Evolutionary conservation across 2,797 vertebrate species (phyloP).

Genomic region (Rhynchotus rufescens): DNA sequence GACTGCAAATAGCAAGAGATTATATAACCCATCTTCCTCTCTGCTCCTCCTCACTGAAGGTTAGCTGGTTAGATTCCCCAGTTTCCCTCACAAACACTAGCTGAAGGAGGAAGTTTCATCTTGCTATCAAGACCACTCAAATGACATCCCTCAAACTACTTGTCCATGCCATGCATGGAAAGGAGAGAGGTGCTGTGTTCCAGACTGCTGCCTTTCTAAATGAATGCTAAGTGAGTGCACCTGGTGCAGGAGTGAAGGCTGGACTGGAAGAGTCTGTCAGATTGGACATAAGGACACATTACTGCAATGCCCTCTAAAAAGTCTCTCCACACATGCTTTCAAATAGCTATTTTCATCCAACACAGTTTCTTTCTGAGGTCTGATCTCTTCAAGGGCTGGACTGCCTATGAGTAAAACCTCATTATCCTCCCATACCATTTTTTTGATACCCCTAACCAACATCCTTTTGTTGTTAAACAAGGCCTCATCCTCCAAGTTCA

Average conservation of each 20-base stretch:
- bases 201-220: background rate
- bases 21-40: background rate
- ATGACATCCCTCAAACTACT: background rate
- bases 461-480: background rate
- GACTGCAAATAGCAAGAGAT: background rate
- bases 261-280: background rate
- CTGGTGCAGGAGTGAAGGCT: background rate
- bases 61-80: background rate
- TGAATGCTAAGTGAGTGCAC: background rate
- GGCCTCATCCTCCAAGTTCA: background rate
- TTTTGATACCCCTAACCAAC: background rate
- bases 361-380: background rate
- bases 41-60: background rate
- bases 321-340: background rate
- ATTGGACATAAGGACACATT: background rate
- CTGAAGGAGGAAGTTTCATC: background rate
- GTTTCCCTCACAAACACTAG: background rate
- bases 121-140: background rate
- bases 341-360: background rate
- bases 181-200: background rate
- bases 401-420: background rate
- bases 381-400: background rate
- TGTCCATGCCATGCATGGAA: accelerated
- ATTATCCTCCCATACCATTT: background rate
- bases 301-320: background rate